Base-by-base conservation (phyloP, 2,113 vertebrate species). In the Oncorhynchus tshawytscha region DNA sequence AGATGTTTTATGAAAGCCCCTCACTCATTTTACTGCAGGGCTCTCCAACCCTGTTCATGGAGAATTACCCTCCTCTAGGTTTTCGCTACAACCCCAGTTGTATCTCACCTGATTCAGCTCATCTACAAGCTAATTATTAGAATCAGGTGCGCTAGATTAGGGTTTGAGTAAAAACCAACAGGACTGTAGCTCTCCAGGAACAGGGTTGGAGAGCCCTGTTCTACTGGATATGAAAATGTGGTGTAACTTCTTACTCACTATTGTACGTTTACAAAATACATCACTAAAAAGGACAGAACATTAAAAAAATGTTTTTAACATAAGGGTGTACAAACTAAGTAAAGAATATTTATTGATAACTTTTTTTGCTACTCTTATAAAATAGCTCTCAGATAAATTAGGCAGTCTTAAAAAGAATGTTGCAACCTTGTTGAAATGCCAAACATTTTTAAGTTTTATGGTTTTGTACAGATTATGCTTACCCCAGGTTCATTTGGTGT, bases 261-360 rank as follows among this genome's bases (percentile, higher is more conserved):
- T 96, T 91, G 95, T 99, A 97, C 95, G 97, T 99, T 99, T 99
- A 99, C 97, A 98, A 91, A 96, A 96, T 90, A 95, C 96, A 97
- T 96, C 96, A 98, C 96, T 98, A 97, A 97, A 96, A 12, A 45
- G 39, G 39, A 45, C 39, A 45, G 39, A 45, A 45, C 39, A 45
- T 45, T 11, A 11, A 45, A 45, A 95, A 95, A 95, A 94, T 93
- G 96, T 98, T 99, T 98, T 99, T 96, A 97, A 96, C 94, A 95
- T 95, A 96, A 95, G 92, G 94, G 94, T 98, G 97, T 99, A 99
- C 94, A 99, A 99, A 99, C 94, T 96, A 96, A 97, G 96, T 97
- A 96, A 98, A 96, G 96, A 98, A 96, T 98, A 99, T 99, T 99
- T 99, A 99, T 99, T 99, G 95, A 97, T 96, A 45, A 95, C 85